phyloP scores from a whole-genome alignment of 2,888 invertebrate species.

The Beris chalybata region DNA sequence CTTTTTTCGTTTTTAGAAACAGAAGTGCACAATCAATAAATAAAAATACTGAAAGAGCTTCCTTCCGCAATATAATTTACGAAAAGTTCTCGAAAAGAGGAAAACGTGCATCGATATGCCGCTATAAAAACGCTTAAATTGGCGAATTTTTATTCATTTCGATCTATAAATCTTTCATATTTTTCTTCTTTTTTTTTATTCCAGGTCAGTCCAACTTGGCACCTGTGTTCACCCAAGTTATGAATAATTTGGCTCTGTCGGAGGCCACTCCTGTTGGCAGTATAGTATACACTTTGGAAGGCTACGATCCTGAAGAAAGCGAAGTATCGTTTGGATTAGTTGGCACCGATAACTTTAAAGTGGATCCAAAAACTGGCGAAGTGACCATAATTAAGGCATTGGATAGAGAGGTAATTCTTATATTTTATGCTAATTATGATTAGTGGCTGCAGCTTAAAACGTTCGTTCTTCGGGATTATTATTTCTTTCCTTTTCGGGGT shows the following conservation, averaged over 20 bases:
- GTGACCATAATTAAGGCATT: slow-evolving; percentile 77
- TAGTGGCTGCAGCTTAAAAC: background rate
- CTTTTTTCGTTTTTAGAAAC: too few species aligned
- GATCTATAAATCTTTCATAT: slow-evolving; percentile 22
- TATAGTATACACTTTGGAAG: slow-evolving; percentile 75
- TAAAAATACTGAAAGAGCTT: too few species aligned
- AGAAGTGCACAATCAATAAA: too few species aligned
- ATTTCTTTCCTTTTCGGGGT: background rate
- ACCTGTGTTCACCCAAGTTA: slow-evolving; percentile 73
- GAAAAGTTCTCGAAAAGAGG: too few species aligned
- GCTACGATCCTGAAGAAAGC: slow-evolving; percentile 79
- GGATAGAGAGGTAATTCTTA: slow-evolving; percentile 72
- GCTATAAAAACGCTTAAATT: slow-evolving; percentile 15
- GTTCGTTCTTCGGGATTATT: background rate
- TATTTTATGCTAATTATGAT: slow-evolving; percentile 2
- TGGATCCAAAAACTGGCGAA: slow-evolving; percentile 75
- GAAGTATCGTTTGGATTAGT: slow-evolving; percentile 70
- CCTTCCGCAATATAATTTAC: too few species aligned
- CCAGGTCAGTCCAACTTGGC: slow-evolving; percentile 63
- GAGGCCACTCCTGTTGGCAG: slow-evolving; percentile 80
- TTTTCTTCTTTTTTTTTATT: slow-evolving; percentile 23
- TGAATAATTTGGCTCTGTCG: slow-evolving; percentile 75
- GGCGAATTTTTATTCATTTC: slow-evolving; percentile 29
- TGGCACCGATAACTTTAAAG: slow-evolving; percentile 80
- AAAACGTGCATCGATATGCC: too few species aligned